phyloP scores from a whole-genome alignment of 1,140 invertebrate genomes.

The Maconellicoccus hirsutus region DNA sequence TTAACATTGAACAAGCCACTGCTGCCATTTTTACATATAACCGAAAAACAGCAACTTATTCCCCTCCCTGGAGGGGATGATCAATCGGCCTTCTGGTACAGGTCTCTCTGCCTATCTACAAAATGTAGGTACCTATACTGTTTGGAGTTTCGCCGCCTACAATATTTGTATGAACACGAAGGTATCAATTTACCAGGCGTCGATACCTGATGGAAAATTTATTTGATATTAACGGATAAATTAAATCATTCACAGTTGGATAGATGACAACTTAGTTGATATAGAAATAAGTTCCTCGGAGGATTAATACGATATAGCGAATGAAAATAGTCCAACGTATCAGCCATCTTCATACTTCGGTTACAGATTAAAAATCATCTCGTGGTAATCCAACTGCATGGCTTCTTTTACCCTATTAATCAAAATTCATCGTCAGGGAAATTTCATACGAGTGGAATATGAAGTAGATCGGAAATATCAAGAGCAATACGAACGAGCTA shows the following conservation, averaged over 20 bases:
- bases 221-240: not conserved
- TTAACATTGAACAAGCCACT: no score
- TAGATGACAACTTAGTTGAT: not conserved
- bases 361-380: not conserved
- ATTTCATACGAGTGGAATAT: not conserved
- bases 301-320: not conserved
- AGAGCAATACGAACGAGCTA: not conserved
- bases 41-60: no score
- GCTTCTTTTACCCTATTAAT: not conserved
- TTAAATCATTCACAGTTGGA: not conserved
- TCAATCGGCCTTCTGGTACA: no score
- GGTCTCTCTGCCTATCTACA: no score
- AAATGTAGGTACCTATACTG: no score
- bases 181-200: not conserved
- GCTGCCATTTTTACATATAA: no score
- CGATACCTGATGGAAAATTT: constrained; percentile 9
- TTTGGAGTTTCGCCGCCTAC: no score
- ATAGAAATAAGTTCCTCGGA: no score
- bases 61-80: no score
- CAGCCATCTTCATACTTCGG: no score
- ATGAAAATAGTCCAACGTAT: no score
- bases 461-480: not conserved
- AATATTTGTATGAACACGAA: no score
- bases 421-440: not conserved
- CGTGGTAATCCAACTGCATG: not conserved